Percentiles rank a stretch among this genome's conserved stretches.
Evolutionary conservation across 1,140 invertebrate species (phyloP).

Genomic region (Solenopsis fugax): DNA sequence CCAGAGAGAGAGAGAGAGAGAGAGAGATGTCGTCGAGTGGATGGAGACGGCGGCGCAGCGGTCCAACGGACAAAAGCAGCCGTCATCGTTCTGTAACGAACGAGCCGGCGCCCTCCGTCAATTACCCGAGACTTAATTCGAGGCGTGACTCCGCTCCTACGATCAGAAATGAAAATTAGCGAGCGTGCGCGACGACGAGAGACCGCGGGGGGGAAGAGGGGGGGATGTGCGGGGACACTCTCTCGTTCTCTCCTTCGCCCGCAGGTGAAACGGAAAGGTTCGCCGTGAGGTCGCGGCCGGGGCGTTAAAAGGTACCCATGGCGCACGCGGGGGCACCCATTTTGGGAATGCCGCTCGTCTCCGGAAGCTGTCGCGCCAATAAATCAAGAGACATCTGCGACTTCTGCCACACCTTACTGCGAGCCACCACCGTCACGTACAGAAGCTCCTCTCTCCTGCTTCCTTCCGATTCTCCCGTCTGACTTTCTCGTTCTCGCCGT

Average conservation of each 20-base stretch:
- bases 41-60: slow-evolving; percentile 30
- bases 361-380: slow-evolving; percentile 77
- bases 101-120: slow-evolving; percentile 67
- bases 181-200: slow-evolving; percentile 31
- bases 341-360: slow-evolving; percentile 77
- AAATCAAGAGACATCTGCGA: slow-evolving; percentile 79
- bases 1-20: slow-evolving; percentile 22
- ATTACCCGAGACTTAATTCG: slow-evolving; percentile 73
- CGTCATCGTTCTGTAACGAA: slow-evolving; percentile 69
- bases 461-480: slow-evolving; percentile 59
- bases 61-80: slow-evolving; percentile 65
- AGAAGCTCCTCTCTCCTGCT: slow-evolving; percentile 69
- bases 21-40: slow-evolving; percentile 7
- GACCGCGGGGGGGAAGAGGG: neutral
- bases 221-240: neutral
- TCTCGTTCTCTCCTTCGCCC: slow-evolving; percentile 2
- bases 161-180: slow-evolving; percentile 74
- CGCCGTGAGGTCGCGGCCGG: slow-evolving; percentile 28
- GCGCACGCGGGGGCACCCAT: slow-evolving; percentile 63
- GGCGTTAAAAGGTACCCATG: slow-evolving; percentile 33
- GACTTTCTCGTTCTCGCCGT: slow-evolving; percentile 38
- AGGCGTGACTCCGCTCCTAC: slow-evolving; percentile 33
- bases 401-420: slow-evolving; percentile 76
- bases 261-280: slow-evolving; percentile 71
- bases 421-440: slow-evolving; percentile 74